These are phyloP conservation scores for Drosophila leonis DNA, from an alignment of 2,888 invertebrate species.

Conservation along the genomic window DNA sequence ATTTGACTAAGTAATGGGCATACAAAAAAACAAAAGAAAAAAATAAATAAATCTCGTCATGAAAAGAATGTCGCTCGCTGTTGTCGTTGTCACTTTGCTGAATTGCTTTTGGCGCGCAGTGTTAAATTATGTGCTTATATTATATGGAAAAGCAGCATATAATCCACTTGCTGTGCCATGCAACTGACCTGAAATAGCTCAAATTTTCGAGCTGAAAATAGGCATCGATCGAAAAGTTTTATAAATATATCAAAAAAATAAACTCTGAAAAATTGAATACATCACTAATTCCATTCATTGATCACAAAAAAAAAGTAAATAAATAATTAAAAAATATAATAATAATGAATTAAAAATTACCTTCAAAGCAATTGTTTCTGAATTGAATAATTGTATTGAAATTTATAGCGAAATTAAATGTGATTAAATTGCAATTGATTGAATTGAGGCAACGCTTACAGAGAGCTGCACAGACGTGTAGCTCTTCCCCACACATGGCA, in stretches of 20 bases:
- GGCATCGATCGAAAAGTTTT: background rate
- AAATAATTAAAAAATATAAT: background rate
- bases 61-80: constrained; percentile 27
- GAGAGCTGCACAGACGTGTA: background rate
- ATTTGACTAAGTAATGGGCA: background rate
- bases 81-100: constrained; percentile 27
- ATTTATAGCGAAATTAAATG: background rate
- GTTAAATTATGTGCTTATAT: constrained; percentile 40
- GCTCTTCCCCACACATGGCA: background rate
- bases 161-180: constrained; percentile 1
- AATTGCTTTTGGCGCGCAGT: constrained; percentile 29
- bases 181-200: constrained; percentile 6
- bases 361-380: background rate
- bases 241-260: background rate
- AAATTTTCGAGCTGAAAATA: background rate
- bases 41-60: background rate
- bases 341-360: constrained; percentile 5
- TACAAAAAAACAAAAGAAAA: background rate
- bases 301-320: background rate
- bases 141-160: background rate
- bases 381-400: constrained; percentile 11
- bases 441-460: constrained; percentile 5
- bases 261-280: background rate
- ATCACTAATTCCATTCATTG: background rate
- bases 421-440: constrained; percentile 8